These are phyloP conservation scores for Oplegnathus fasciatus DNA, from an alignment of 2,113 vertebrate species.

Conservation along the genomic window DNA sequence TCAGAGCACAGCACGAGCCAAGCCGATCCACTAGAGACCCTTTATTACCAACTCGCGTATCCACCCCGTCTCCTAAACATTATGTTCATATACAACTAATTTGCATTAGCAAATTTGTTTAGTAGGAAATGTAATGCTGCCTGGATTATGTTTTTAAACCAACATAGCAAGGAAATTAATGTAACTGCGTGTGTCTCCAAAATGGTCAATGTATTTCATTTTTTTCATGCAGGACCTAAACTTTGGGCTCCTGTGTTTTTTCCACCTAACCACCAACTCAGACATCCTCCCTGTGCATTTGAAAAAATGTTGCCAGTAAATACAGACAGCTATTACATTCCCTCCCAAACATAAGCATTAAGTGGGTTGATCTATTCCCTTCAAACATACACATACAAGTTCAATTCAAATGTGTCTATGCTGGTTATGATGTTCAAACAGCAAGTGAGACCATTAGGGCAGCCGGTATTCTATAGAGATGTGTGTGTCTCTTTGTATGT, in stretches of 20 bases:
- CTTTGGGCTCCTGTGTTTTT: neutral
- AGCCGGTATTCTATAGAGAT: slow-evolving; percentile 36
- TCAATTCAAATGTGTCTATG: neutral
- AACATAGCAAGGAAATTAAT: slow-evolving; percentile 30
- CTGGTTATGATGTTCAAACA: slow-evolving; percentile 25
- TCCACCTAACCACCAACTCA: neutral
- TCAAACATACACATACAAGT: neutral
- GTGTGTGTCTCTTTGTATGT: slow-evolving; percentile 48
- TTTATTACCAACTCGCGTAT: slow-evolving; percentile 50
- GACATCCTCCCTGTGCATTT: neutral
- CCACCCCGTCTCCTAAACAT: slow-evolving; percentile 34
- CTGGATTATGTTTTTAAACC: slow-evolving; percentile 29
- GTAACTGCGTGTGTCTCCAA: neutral
- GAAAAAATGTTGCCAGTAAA: neutral
- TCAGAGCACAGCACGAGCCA: slow-evolving; percentile 50
- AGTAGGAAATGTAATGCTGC: slow-evolving; percentile 16
- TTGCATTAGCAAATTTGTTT: slow-evolving; percentile 33
- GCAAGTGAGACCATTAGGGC: slow-evolving; percentile 30
- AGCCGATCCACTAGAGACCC: slow-evolving; percentile 59
- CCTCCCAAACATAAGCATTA: neutral
- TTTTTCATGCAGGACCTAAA: too few relatives aligned
- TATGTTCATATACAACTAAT: slow-evolving; percentile 33
- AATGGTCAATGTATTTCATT: neutral
- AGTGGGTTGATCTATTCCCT: neutral
- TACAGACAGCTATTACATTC: neutral